Evolutionary conservation across 2,888 invertebrate species (phyloP), one percentile per base, ranked within the genome.

Genomic region (Smittia sp.): DNA sequence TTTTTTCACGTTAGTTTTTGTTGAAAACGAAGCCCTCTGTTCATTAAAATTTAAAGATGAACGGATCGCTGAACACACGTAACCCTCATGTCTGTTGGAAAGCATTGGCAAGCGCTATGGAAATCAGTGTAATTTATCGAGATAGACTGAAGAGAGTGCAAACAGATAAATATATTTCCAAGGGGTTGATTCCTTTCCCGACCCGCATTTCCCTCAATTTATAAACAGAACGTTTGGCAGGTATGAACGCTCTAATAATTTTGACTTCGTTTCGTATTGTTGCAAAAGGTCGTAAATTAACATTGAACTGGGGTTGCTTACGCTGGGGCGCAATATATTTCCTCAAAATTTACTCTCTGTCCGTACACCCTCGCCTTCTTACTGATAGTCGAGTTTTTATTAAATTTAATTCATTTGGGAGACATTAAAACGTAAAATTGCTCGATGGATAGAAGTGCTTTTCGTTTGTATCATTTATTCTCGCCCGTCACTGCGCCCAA

Each of bases 41-140:
- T 72, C 72, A 72, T 72, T 72, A 72, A 72, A 72, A 54, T 72
- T 72, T 62, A n/a, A 72, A 72, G 58, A 72, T 72, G 58, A 58
- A 72, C 38, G 72, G 72, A 62, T 72, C 38, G 62, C 32, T 72
- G 62, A 72, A 27, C 72, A 70, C 13, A 27, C 22, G 27, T 20
- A 25, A 13, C 63, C 63, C 63, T 63, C 13, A 27, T 24, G 15
- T 13, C 13, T 63, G 68, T 32, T n/a, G n/a, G 25, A 38, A 32
- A 27, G 20, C 32, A 18, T 66, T 41, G 11, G 15, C 68, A 68
- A 68, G 69, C 54, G 69, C 72, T 62, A 72, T 72, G 72, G 72
- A 72, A 72, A 72, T 72, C 72, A 72, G 62, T 72, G 58, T 62
- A 72, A 72, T 72, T 72, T 72, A 72, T 72, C 32, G 72, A 62